phyloP scores from a whole-genome alignment of 2,888 invertebrate genomes.

The Nesidiocoris tenuis region DNA sequence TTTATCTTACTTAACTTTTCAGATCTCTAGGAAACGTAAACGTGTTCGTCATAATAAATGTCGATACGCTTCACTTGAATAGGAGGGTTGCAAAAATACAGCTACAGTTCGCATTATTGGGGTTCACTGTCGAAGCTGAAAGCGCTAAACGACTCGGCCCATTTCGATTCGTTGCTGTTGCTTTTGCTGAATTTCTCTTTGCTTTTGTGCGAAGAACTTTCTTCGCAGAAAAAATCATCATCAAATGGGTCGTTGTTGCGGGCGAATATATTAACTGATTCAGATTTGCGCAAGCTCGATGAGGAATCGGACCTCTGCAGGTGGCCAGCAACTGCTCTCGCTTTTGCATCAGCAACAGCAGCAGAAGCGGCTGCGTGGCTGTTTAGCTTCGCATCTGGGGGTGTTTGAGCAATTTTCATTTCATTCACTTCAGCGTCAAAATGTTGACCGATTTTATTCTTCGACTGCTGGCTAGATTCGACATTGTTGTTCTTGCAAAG shows the following conservation, averaged over 20 bases:
- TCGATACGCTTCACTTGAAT: too few species aligned
- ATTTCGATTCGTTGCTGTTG: slow-evolving; percentile 53
- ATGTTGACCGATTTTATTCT: not conserved
- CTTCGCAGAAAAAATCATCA: slow-evolving; percentile 72
- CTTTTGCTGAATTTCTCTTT: slow-evolving; percentile 41
- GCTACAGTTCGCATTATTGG: slow-evolving; percentile 37
- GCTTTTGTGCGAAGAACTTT: slow-evolving; percentile 33
- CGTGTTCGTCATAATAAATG: too few species aligned
- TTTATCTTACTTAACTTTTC: too few species aligned
- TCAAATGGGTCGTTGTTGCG: slow-evolving; percentile 85
- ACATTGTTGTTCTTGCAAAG: slow-evolving; percentile 22
- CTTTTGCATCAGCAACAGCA: slow-evolving; percentile 38
- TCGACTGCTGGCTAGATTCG: slow-evolving; percentile 1
- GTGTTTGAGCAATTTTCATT: slow-evolving; percentile 19
- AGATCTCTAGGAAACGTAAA: too few species aligned
- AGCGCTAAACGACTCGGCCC: slow-evolving; percentile 58
- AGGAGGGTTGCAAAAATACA: slow-evolving; percentile 1
- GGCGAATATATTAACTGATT: slow-evolving; percentile 86
- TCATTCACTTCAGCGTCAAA: slow-evolving; percentile 9
- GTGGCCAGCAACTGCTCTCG: slow-evolving; percentile 29
- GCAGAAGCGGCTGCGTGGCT: not conserved
- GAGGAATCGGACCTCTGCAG: slow-evolving; percentile 50
- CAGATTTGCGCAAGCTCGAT: slow-evolving; percentile 66
- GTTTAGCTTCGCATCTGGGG: slow-evolving; percentile 13
- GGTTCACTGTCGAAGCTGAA: slow-evolving; percentile 54